phyloP scores from a whole-genome alignment of 2,888 invertebrate species.

The Chymomyza fuscimana region DNA sequence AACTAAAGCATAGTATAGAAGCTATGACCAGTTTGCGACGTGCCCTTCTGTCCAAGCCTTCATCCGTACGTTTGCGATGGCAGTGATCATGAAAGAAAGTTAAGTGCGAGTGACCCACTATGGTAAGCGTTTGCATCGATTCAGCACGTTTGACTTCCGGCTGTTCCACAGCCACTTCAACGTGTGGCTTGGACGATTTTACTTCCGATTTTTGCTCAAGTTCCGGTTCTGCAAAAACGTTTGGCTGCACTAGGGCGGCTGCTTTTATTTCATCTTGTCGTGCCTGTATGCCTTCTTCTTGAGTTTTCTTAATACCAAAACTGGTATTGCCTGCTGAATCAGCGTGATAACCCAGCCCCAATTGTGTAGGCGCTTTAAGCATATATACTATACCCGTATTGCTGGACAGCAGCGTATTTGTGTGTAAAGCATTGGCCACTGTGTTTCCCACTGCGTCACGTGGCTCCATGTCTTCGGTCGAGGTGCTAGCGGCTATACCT shows the following conservation, averaged over 20 bases:
- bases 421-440: neutral
- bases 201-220: no score
- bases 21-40: constrained; percentile 52
- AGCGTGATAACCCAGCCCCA: neutral
- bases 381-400: neutral
- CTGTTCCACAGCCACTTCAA: neutral
- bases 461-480: neutral
- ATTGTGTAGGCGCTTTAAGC: neutral
- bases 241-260: neutral
- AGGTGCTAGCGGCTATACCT: neutral
- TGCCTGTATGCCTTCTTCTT: neutral
- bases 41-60: constrained; percentile 42
- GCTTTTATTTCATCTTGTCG: neutral
- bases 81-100: constrained; percentile 46
- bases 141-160: constrained; percentile 12
- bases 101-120: constrained; percentile 44
- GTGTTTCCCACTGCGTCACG: neutral
- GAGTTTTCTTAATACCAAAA: neutral
- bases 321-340: no score
- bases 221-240: neutral
- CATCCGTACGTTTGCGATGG: constrained; percentile 23
- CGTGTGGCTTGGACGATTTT: no score
- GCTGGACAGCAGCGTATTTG: neutral
- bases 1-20: constrained; percentile 40
- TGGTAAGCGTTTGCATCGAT: constrained; percentile 47